Base-by-base conservation (phyloP, 2,888 invertebrate species). In the Pheosia gnoma region DNA sequence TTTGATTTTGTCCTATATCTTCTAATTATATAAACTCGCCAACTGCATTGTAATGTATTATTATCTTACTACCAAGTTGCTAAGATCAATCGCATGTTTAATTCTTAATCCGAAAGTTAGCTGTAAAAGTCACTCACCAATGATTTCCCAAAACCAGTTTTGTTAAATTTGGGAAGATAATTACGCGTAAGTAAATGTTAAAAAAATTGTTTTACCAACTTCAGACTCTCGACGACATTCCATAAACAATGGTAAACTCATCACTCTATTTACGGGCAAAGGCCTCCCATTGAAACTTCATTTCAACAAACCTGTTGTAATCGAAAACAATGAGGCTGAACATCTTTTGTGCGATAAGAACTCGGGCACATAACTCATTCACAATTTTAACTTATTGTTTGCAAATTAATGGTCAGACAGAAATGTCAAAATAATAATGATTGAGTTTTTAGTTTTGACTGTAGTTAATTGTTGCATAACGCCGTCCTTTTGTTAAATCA, bases 391-490 rank as follows among this genome's bases (percentile, higher is more conserved):
- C 11, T 61, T 61, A 75, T 76, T 80, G 78, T 79, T 71, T 65
- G 64, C 59, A 70, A 74, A 77, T 77, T 74, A 73, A 77, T 75
- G 71, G 72, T 60, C 72, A 61, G 64, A 65, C 71, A 70, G 61
- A 72, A 66, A 75, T 65, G 74, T 72, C 73, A 79, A 75, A 77
- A 78, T 71, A 65, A 67, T 53, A 65, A 67, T 53, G 72, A 77
- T 77, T 70, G 60, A 74, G 63, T 63, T 59, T 58, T 59, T 45
- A 58, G 41, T 58, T 55, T 63, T 61, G 61, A 56, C 61, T 58
- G 59, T 57, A 61, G 6, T 6, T 36, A 59, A 45, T 43, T 66
- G 49, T 74, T 70, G 58, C 75, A 69, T 71, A 70, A 77, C 39
- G n/a, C 59, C 57, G 49, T 72, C 67, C 71, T 67, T 70, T 75